Conservation (phyloP, 2,797 vertebrate genomes). For the Hydrolagus colliei region DNA sequence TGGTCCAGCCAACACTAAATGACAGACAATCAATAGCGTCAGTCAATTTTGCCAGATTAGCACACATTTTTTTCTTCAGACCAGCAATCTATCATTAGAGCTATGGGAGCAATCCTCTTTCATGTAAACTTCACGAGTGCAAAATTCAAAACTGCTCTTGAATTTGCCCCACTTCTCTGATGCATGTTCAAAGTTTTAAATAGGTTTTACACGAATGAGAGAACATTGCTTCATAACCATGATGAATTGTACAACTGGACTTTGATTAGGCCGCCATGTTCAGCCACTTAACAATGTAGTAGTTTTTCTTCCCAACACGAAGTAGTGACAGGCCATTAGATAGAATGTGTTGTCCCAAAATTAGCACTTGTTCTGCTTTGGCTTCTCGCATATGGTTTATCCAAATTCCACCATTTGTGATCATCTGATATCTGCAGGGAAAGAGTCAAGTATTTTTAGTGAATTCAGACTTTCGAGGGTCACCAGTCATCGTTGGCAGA, state of each 20-base stretch:
- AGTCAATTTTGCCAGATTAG: background rate
- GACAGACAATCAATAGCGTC: background rate
- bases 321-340: conserved; percentile 81
- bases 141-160: background rate
- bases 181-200: background rate
- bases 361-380: conserved; percentile 76
- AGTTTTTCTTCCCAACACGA: conserved; percentile 85
- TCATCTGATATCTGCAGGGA: conserved; percentile 73
- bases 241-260: background rate
- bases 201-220: background rate
- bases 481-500: background rate
- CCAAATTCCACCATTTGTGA: conserved; percentile 78
- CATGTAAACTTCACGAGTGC: background rate
- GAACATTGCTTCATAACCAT: background rate
- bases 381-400: conserved; percentile 75
- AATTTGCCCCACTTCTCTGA: background rate
- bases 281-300: conserved; percentile 87
- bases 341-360: conserved; percentile 77
- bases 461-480: background rate
- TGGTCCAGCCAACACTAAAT: background rate
- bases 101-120: background rate
- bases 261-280: background rate
- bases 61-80: no score
- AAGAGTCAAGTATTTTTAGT: conserved; percentile 32
- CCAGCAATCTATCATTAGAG: background rate